Evolutionary conservation across 2,888 invertebrate species (phyloP), one percentile per base, ranked within the genome.

Genomic region (Aphidius colemani): DNA sequence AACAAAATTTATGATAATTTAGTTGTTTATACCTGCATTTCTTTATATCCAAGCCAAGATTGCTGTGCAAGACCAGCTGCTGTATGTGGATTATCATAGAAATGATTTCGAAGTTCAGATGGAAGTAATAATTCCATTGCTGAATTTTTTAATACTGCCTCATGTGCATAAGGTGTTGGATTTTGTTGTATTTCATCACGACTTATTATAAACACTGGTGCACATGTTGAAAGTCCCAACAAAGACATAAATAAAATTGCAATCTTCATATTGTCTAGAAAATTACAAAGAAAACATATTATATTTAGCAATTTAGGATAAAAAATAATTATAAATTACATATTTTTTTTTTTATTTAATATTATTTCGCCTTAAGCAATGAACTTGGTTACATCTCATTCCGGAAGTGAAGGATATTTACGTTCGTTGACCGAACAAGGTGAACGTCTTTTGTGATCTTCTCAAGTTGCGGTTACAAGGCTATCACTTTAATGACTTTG

Each of bases 11-110:
- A 13, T 13, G 13, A 2, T 18, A 18, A 18, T 18, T 18, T 18
- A 18, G 13, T 18, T 49, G 51, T 43, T 48, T 44, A 63, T 70
- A 81, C 82, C 66, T 89, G 90, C 86, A 89, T 90, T 79, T 93
- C 92, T 75, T 91, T 91, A 70, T 89, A 86, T 0, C 88, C 86
- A 70, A 92, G 88, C 90, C 92, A 92, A 0, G 93, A 92, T 72
- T 90, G 91, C 73, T 89, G 89, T 1, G 93, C 93, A 8, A 94
- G 84, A 0, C 88, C 89, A 7, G 88, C 88, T 7, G 90, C 93
- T 9, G 92, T 87, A 2, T 85, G 80, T 0, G 93, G 93, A 82
- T 93, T 89, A 73, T 90, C 91, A 79, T 92, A 94, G 80, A 93
- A 93, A 39, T 87, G 84, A 76, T 90, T 91, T 58, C 86, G 82